Conservation (phyloP, 2,113 vertebrate species). For the Triplophysa tibetana region DNA sequence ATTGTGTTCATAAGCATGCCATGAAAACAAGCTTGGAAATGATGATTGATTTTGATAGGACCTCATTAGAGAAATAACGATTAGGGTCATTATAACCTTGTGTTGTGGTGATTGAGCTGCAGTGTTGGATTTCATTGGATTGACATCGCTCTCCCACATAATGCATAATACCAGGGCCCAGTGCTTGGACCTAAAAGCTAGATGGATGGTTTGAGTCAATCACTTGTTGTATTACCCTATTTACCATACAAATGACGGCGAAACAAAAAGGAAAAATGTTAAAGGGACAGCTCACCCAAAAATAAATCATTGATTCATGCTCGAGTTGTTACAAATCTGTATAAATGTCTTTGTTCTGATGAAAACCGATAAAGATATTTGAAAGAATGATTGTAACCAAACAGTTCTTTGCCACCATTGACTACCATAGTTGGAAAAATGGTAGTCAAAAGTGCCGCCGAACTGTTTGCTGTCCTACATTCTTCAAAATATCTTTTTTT, state of each 20-base stretch:
- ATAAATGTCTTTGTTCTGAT: no score
- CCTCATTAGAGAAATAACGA: slow-evolving; percentile 36
- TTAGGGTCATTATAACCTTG: slow-evolving; percentile 36
- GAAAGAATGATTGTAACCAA: no score
- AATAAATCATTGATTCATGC: no score
- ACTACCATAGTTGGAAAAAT: no score
- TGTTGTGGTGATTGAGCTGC: slow-evolving; percentile 32
- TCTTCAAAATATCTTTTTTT: no score
- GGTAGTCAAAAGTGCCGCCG: no score
- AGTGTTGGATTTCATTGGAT: slow-evolving; percentile 29
- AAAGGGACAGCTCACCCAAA: no score
- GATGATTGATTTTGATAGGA: slow-evolving; percentile 40
- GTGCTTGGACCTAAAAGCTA: neutral
- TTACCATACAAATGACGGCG: neutral
- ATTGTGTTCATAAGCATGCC: slow-evolving; percentile 42
- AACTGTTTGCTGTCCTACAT: no score
- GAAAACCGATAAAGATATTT: no score
- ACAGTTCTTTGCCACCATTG: no score
- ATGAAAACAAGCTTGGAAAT: slow-evolving; percentile 30
- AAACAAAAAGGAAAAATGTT: no score
- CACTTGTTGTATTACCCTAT: neutral
- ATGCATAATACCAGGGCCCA: neutral
- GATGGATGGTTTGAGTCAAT: slow-evolving; percentile 1
- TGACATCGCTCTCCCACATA: slow-evolving; percentile 13
- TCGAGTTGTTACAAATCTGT: no score